A percentile compares a stretch with the other conserved stretches of the same genome.
Conservation (phyloP, 2,888 invertebrate genomes). For the Melinopterus prodromus region DNA sequence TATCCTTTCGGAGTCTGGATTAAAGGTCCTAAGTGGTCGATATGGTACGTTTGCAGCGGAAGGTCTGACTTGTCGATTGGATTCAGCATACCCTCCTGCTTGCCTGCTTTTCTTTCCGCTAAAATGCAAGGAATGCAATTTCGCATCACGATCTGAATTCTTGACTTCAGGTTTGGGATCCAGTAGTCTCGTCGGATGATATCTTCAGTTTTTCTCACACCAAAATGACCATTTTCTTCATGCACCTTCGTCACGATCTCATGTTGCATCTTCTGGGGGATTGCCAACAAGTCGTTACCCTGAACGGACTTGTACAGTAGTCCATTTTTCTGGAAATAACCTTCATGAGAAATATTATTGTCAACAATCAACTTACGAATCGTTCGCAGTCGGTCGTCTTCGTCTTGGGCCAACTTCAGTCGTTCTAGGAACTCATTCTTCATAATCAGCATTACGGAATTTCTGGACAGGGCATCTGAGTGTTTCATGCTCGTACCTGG, state of each 20-base stretch:
- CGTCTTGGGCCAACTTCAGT: conserved; percentile 25
- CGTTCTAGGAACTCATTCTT: conserved; percentile 21
- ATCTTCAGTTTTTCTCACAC: no score
- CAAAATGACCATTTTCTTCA: conserved; percentile 48
- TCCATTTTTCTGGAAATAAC: conserved; percentile 39
- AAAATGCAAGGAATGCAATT: no score
- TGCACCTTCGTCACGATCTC: conserved; percentile 52
- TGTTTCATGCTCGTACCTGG: conserved; percentile 44
- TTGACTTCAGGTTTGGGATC: no score
- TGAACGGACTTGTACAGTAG: conserved; percentile 45
- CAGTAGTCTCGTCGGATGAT: no score
- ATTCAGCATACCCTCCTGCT: no score
- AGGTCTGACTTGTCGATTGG: no score
- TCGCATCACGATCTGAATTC: no score
- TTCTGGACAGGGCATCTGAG: conserved; percentile 42
- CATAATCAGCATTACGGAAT: conserved; percentile 38
- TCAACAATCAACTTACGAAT: conserved; percentile 38
- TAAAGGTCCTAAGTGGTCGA: no score
- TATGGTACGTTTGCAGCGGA: no score
- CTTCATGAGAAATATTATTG: conserved; percentile 36
- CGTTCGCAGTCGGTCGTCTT: no score
- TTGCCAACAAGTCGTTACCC: conserved; percentile 40
- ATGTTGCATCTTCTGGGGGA: conserved; percentile 52
- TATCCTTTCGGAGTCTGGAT: no score
- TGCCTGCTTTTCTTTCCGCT: no score